Conservation (phyloP, 2,888 invertebrate genomes). For the Bruchidius siliquastri region DNA sequence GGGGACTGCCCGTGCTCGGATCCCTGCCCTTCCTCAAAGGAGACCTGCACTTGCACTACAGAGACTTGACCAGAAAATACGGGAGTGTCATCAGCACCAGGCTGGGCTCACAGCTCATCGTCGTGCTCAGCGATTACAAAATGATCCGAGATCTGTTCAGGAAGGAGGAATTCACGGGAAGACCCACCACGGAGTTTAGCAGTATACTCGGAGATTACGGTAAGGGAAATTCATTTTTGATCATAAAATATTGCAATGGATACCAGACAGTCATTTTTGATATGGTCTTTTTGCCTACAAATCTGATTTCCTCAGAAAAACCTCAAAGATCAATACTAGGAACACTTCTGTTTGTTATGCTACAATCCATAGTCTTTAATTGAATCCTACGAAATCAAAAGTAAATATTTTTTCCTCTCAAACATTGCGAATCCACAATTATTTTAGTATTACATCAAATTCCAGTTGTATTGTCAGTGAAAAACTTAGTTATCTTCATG, state of each 20-base stretch:
- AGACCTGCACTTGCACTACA: conserved; percentile 71
- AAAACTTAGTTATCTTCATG: too few species aligned
- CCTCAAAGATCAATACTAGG: too few species aligned
- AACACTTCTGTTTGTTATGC: too few species aligned
- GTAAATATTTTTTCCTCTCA: too few species aligned
- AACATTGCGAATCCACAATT: too few species aligned
- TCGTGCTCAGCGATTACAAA: conserved; percentile 82
- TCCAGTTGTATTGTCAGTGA: too few species aligned
- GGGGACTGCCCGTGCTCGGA: conserved; percentile 81
- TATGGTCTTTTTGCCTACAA: neutral
- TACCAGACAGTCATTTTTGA: too few species aligned
- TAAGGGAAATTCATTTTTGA: conserved; percentile 53
- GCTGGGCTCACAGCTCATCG: conserved; percentile 76
- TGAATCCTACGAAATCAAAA: too few species aligned
- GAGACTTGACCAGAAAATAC: conserved; percentile 71
- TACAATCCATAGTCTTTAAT: too few species aligned
- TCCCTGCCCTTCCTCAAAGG: conserved; percentile 77
- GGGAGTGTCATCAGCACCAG: conserved; percentile 77
- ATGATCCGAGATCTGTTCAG: conserved; percentile 82
- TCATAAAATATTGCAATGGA: neutral
- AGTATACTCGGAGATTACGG: conserved; percentile 84
- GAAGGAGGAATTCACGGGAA: conserved; percentile 80
- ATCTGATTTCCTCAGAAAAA: neutral
- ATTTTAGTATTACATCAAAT: too few species aligned
- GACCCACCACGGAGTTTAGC: conserved; percentile 82